These are phyloP conservation scores for Baryphthengus martii DNA, from an alignment of 2,113 vertebrate genomes.

Conservation along the genomic window DNA sequence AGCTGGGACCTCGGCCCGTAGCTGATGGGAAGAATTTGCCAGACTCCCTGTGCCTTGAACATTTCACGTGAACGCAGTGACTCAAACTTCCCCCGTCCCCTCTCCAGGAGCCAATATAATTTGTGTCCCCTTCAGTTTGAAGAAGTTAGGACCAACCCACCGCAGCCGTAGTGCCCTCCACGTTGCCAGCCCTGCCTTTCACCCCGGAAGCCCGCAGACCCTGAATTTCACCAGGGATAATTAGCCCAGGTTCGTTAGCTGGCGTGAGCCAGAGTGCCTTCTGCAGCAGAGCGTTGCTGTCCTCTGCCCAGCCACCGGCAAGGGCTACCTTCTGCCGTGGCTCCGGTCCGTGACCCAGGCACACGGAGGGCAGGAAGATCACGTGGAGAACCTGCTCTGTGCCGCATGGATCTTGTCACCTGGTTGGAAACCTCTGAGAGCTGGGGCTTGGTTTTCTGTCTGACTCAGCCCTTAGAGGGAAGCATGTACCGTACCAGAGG, in stretches of 20 bases:
- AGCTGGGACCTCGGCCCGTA: not conserved
- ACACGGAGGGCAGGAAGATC: fast-evolving
- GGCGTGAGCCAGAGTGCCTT: not conserved
- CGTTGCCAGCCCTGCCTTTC: not conserved
- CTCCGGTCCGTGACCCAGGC: not conserved
- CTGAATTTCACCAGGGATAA: not conserved
- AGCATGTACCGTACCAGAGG: not conserved
- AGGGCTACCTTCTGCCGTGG: fast-evolving
- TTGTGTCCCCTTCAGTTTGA: not conserved
- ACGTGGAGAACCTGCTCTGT: not conserved
- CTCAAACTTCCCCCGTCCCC: not conserved
- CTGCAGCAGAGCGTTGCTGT: not conserved
- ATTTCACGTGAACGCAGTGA: not conserved
- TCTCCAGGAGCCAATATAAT: not conserved
- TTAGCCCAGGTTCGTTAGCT: not conserved
- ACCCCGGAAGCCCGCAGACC: not conserved
- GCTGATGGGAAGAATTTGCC: not conserved
- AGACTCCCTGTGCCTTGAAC: not conserved
- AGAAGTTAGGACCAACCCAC: not conserved
- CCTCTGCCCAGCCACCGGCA: not conserved
- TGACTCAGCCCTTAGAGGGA: not conserved
- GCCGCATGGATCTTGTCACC: not conserved
- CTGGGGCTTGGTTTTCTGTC: not conserved
- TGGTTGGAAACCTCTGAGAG: not conserved
- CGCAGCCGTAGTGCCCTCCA: not conserved